Percentiles rank a stretch among this genome's conserved stretches.
Conservation (phyloP, 2,797 vertebrate genomes). For the Nannoperca obscura region DNA sequence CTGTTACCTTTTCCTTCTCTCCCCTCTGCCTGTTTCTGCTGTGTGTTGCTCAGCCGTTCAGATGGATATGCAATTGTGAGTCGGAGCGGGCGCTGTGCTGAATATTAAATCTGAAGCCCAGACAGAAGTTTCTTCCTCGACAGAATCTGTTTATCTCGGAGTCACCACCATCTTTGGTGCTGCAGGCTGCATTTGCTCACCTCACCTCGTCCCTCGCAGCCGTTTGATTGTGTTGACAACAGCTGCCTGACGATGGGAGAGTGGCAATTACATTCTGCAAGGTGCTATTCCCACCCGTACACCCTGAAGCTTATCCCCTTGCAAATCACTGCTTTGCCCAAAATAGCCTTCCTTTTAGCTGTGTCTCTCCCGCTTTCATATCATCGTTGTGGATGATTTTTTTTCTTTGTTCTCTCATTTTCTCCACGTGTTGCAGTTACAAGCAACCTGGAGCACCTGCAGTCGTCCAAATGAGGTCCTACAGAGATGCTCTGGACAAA, state of each 20-base stretch:
- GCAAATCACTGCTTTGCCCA: slow-evolving; percentile 30
- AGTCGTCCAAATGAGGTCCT: not conserved
- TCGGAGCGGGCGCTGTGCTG: slow-evolving; percentile 57
- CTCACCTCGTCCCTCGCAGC: slow-evolving; percentile 58
- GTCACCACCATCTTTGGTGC: slow-evolving; percentile 64
- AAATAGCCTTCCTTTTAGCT: slow-evolving; percentile 51
- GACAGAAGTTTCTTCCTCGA: slow-evolving; percentile 65
- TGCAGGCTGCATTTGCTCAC: slow-evolving; percentile 63
- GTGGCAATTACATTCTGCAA: slow-evolving; percentile 71
- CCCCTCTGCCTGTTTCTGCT: slow-evolving; percentile 53
- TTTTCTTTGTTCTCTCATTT: slow-evolving; percentile 6
- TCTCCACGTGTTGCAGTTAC: not conserved
- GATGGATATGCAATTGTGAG: slow-evolving; percentile 70
- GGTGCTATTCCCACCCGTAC: slow-evolving; percentile 60
- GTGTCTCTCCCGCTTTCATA: slow-evolving; percentile 15
- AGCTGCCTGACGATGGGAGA: slow-evolving; percentile 68
- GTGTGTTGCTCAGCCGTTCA: slow-evolving; percentile 51
- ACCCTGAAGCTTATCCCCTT: slow-evolving; percentile 47
- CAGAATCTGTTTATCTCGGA: slow-evolving; percentile 71
- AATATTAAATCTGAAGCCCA: slow-evolving; percentile 74
- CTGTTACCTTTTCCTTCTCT: slow-evolving; percentile 51
- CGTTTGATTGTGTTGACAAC: slow-evolving; percentile 76
- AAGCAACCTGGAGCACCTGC: not conserved
- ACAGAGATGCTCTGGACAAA: slow-evolving; percentile 3
- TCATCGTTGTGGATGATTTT: slow-evolving; percentile 18